Base-by-base conservation (phyloP, 2,888 invertebrate genomes). In the Andrena trimmerana region DNA sequence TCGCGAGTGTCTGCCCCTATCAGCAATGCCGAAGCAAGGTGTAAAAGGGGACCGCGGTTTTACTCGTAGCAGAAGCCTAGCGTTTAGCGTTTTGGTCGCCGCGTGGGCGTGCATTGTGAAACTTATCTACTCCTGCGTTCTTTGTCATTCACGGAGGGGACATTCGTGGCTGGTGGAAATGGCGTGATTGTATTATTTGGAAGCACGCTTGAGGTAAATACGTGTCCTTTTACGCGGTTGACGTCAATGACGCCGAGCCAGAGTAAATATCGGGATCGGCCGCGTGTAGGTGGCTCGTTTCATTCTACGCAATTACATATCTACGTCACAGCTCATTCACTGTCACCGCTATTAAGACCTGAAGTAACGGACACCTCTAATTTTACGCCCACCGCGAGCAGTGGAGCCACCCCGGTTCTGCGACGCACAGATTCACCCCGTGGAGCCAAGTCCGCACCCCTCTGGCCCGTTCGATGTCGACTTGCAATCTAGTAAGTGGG, bases 271-370 rank as follows among this genome's bases (percentile, higher is more conserved):
- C 20, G 57, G 50, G 48, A 74, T 80, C 20, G 33, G 7, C 20
- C 67, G 60, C 7, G 66, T 36, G 80, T 79, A 62, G 74, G 80
- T 54, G 66, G 70, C 20, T 54, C 20, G 65, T 66, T 74, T 63
- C 80, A 67, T 74, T 74, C 66, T 62, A 74, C 74, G 66, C 62
- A 82, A 69, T 16, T 42, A 42, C 42, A 5, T 42, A 42, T 42
- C 74, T 70, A 79, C 82, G 80, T 80, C 82, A 82, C 70, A 71
- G 82, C 79, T 82, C 82, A 82, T 82, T 82, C 82, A 78, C 65
- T 75, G 65, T 13, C 60, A 2, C 33, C 36, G 70, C 62, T 80
- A 70, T 82, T 75, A 70, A 71, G 67, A 36, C 42, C 8, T 52
- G 50, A 78, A 52, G 73, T 54, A 54, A 57, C 50, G 57, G 29